phyloP scores from a whole-genome alignment of 1,140 invertebrate genomes.

The Pseudachorutes palmiensis region DNA sequence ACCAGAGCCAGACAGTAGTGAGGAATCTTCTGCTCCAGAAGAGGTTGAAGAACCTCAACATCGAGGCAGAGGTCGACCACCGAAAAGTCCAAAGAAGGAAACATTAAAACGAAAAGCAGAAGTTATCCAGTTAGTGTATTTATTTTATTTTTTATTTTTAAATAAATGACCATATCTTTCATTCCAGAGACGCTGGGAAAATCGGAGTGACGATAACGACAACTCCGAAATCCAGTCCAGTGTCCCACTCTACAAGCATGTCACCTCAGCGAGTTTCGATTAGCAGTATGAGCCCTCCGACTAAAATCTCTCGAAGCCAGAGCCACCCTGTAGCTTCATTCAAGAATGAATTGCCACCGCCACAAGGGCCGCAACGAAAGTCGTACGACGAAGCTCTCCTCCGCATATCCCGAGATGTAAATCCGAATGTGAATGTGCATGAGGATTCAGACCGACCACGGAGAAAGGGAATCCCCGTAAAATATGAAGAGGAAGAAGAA shows the following conservation, averaged over 20 bases:
- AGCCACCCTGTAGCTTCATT: not conserved
- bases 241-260: slow-evolving; percentile 31
- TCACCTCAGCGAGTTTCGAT: slow-evolving; percentile 11
- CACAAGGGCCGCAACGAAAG: not conserved
- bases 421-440: not conserved
- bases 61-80: not conserved
- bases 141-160: not conserved
- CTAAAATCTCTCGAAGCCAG: not conserved
- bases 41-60: not conserved
- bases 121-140: slow-evolving; percentile 35
- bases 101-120: slow-evolving; percentile 43
- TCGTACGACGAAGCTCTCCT: not conserved
- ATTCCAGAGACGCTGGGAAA: slow-evolving; percentile 73
- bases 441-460: not conserved
- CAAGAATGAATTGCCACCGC: not conserved
- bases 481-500: not conserved
- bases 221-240: slow-evolving; percentile 36
- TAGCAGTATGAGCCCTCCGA: not conserved
- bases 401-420: not conserved
- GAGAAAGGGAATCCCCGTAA: too few species aligned
- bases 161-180: slow-evolving; percentile 21
- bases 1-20: too few species aligned
- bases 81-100: slow-evolving; percentile 32
- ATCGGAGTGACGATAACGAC: slow-evolving; percentile 71
- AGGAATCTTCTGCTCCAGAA: too few species aligned